Conservation (phyloP, 2,113 vertebrate genomes). For the Platanista minor region DNA sequence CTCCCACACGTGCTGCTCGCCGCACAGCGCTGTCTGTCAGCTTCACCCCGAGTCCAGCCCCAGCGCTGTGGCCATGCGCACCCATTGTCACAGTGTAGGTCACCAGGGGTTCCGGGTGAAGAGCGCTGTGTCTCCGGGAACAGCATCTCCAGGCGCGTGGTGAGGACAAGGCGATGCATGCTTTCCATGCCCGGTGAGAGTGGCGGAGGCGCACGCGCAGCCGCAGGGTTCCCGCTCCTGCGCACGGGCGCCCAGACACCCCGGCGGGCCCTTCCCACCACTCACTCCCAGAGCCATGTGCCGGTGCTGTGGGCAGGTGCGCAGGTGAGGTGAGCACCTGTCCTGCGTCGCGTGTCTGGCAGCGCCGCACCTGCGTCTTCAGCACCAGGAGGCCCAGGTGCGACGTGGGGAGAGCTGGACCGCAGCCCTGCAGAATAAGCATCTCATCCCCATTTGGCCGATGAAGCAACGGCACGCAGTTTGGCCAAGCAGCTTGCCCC, state of each 20-base stretch:
- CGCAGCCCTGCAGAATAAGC: not conserved
- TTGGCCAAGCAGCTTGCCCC: not conserved
- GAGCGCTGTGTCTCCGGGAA: not conserved
- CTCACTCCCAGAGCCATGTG: no score
- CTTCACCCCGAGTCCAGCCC: not conserved
- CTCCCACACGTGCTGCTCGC: not conserved
- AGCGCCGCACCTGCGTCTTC: not conserved
- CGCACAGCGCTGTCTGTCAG: rapidly evolving
- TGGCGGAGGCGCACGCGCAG: not conserved
- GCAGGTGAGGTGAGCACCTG: not conserved
- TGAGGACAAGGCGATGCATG: not conserved
- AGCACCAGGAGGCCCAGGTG: not conserved
- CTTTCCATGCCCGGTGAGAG: not conserved
- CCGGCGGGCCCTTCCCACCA: not conserved
- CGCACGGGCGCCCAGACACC: not conserved
- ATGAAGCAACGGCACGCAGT: not conserved
- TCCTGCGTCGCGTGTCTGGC: not conserved
- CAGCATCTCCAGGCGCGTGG: not conserved
- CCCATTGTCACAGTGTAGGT: no score
- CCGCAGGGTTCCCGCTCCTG: not conserved
- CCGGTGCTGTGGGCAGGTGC: no score
- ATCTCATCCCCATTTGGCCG: not conserved
- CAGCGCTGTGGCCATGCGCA: not conserved
- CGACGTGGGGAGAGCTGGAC: not conserved
- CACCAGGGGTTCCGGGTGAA: not conserved